Evolutionary conservation across 2,888 invertebrate genomes (phyloP).

Genomic region (Acrobasis consociella): DNA sequence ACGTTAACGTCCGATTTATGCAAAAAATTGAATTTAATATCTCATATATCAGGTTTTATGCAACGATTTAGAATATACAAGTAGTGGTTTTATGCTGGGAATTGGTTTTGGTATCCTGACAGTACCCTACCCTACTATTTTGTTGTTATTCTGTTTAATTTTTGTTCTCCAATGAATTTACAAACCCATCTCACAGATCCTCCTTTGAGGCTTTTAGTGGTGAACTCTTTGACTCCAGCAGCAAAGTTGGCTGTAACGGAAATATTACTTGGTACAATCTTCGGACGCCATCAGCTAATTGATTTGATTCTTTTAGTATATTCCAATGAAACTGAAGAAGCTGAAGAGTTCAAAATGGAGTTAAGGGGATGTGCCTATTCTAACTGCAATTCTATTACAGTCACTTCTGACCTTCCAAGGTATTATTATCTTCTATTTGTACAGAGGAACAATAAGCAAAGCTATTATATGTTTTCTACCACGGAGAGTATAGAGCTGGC

Average conservation of each 20-base stretch:
- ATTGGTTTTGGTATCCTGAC: no score
- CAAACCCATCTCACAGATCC: slow-evolving; percentile 40
- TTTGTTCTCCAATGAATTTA: slow-evolving; percentile 55
- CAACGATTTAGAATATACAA: no score
- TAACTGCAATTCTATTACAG: slow-evolving; percentile 52
- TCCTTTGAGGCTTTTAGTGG: slow-evolving; percentile 59
- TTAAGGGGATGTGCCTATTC: slow-evolving; percentile 56
- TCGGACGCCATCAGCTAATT: slow-evolving; percentile 56
- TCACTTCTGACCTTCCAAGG: slow-evolving; percentile 65
- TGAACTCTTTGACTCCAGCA: slow-evolving; percentile 58
- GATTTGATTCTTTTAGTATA: slow-evolving; percentile 62
- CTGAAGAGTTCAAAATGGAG: slow-evolving; percentile 52
- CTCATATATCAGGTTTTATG: no score
- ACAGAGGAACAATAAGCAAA: no score
- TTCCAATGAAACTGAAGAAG: slow-evolving; percentile 52
- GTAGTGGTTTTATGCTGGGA: no score
- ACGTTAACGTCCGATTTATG: no score
- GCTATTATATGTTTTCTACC: no score
- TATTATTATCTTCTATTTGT: slow-evolving; percentile 31
- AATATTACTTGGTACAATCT: slow-evolving; percentile 61
- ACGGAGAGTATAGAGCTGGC: no score
- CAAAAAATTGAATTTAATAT: no score
- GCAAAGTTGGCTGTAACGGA: slow-evolving; percentile 55
- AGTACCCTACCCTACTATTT: no score
- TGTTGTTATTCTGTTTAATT: no score